These are phyloP conservation scores for Dromaius novaehollandiae DNA, from an alignment of 2,113 vertebrate genomes.

Conservation along the genomic window DNA sequence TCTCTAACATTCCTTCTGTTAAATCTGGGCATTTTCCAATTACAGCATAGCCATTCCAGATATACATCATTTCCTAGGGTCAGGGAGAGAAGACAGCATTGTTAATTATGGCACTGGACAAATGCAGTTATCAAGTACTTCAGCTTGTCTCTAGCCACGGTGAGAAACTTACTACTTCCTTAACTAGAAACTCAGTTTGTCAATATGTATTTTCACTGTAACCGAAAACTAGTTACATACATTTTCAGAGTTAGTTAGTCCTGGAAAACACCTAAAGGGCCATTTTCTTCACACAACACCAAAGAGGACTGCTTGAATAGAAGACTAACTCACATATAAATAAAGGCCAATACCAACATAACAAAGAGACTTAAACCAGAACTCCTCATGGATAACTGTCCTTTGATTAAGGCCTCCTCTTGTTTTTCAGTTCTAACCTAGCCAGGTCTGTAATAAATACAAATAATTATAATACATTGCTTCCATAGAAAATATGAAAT, in stretches of 20 bases:
- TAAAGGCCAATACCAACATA: not conserved
- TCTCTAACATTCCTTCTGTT: conserved; percentile 91
- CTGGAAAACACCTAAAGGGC: not conserved
- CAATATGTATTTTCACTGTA: not conserved
- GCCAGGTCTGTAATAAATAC: not conserved
- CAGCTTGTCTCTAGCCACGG: not conserved
- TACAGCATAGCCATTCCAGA: conserved; percentile 97
- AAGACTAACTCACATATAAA: not conserved
- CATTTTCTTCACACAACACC: not conserved
- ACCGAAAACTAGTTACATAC: not conserved
- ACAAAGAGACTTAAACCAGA: not conserved
- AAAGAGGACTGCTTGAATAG: not conserved
- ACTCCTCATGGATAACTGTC: not conserved
- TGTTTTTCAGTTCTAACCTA: not conserved
- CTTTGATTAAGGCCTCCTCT: not conserved
- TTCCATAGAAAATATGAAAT: not conserved
- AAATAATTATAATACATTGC: not conserved
- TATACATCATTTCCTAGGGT: conserved; percentile 98
- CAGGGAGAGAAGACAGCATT: conserved; percentile 4
- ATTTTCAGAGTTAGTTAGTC: not conserved
- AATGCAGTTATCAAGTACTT: not conserved
- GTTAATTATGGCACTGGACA: not conserved
- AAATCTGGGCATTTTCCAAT: conserved; percentile 93
- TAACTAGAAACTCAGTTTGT: conserved; percentile 5
- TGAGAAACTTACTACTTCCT: not conserved